Conservation (phyloP, 2,888 invertebrate genomes). For the Pseudococcus jackbeardsleyi region DNA sequence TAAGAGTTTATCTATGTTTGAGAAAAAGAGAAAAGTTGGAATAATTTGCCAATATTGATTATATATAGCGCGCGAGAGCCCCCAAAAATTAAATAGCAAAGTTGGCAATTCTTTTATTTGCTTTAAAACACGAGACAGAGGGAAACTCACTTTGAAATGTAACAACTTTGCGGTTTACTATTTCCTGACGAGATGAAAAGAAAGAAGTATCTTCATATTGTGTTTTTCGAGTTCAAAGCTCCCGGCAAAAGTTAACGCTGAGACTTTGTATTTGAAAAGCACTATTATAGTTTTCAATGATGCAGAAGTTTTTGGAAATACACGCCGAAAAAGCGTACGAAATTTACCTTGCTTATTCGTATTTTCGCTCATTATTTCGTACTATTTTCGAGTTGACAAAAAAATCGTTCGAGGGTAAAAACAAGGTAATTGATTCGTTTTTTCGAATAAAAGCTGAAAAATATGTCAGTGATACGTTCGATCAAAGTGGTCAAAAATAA, state of each 20-base stretch:
- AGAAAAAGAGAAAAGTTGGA: background rate
- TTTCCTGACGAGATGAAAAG: conserved; percentile 52
- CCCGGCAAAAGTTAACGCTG: conserved; percentile 55
- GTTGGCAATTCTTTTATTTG: conserved; percentile 42
- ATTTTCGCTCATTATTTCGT: conserved; percentile 13
- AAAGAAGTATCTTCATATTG: conserved; percentile 37
- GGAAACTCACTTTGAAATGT: conserved; percentile 32
- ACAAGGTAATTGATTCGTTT: background rate
- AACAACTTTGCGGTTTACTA: conserved; percentile 53
- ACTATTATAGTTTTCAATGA: conserved; percentile 47
- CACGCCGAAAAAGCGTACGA: background rate
- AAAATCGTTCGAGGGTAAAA: background rate
- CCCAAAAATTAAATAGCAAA: conserved; percentile 44
- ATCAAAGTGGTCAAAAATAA: no score
- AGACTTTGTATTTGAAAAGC: conserved; percentile 44
- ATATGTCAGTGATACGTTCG: background rate
- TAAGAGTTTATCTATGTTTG: conserved; percentile 1
- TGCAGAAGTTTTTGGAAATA: conserved; percentile 33
- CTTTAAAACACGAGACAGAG: conserved; percentile 29
- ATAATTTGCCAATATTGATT: conserved; percentile 44
- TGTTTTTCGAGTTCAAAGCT: conserved; percentile 53
- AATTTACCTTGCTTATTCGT: background rate
- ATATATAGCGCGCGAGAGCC: background rate
- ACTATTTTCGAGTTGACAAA: background rate
- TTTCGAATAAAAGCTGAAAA: background rate